Evolutionary conservation across 2,888 invertebrate species (phyloP).

Genomic region (Stenichneumon culpator): DNA sequence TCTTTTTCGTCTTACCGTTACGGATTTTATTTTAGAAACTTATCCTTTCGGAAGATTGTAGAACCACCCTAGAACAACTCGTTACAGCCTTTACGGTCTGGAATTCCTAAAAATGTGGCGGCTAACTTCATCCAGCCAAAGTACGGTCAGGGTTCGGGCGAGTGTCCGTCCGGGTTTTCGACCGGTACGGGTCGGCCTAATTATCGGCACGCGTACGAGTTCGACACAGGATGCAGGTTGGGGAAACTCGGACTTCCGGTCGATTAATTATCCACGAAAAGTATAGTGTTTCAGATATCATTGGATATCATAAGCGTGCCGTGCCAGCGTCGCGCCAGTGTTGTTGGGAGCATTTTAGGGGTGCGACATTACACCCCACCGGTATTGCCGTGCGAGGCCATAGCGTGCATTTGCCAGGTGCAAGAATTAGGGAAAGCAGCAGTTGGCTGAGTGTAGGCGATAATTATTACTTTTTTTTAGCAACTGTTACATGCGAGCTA

Average conservation of each 20-base stretch:
- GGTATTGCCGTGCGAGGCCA: constrained; percentile 1
- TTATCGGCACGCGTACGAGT: too few species aligned
- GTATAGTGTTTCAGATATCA: constrained; percentile 11
- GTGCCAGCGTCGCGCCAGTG: constrained; percentile 33
- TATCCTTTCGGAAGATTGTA: too few species aligned
- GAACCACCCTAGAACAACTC: too few species aligned
- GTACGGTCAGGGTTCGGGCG: not conserved
- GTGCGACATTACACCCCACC: constrained; percentile 38
- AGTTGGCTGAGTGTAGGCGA: not conserved
- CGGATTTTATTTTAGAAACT: not conserved
- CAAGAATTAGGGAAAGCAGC: constrained; percentile 7
- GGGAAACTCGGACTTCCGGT: constrained; percentile 2
- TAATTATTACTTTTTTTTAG: not conserved
- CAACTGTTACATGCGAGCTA: not conserved
- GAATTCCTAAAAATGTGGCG: too few species aligned
- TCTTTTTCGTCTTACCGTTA: not conserved
- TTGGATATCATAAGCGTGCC: constrained; percentile 20
- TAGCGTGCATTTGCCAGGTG: constrained; percentile 45
- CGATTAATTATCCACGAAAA: constrained; percentile 44
- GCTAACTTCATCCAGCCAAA: too few species aligned
- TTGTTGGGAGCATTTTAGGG: constrained; percentile 36
- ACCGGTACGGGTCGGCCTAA: too few species aligned
- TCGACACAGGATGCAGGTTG: too few species aligned
- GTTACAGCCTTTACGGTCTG: too few species aligned
- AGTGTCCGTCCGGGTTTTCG: not conserved